Evolutionary conservation across 2,888 invertebrate species (phyloP), one percentile per base, ranked within the genome.

Genomic region (Epinotia nisella): DNA sequence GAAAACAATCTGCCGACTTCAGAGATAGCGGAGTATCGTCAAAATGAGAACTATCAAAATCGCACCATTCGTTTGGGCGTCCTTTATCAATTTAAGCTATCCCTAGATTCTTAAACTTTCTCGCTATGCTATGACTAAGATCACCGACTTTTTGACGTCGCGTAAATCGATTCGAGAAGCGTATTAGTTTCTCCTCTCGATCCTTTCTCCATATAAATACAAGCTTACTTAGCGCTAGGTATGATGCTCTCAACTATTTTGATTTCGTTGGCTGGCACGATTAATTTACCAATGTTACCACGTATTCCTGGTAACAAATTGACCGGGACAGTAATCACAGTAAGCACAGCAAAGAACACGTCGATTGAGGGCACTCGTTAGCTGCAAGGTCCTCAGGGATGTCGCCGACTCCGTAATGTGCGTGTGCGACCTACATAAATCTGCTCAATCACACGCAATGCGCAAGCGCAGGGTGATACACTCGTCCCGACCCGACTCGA

Each of bases 351-450:
- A 19, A n/a, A n/a, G 17, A 53, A 13, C 4, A 49, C 49, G n/a
- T 7, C 39, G n/a, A 19, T 21, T n/a, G 39, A 13, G 39, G 55
- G 35, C 65, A 53, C 1, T 35, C n/a, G 41, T 21, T 41, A 56
- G 41, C 21, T 9, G 53, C 35, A 35, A 15, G 39, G 61, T 53
- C 19, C 59, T 60, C n/a, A 29, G 41, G 41, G 53, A 24, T 7
- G n/a, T 58, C 65, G 70, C 5, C 65, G 66, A 59, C 41, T 21
- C 5, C 15, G 53, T 49, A 53, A 66, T 41, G 55, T 45, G 11
- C 71, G 66, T 41, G 55, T 45, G 11, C 71, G 66, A 71, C 71
- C 71, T 67, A 71, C 45, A 45, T 71, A 45, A 66, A 60, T 61
- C 53, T 41, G 41, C 41, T 17, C 24, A 60, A 53, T 19, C 59